phyloP scores from a whole-genome alignment of 2,888 invertebrate species.

The Apantesis nais region DNA sequence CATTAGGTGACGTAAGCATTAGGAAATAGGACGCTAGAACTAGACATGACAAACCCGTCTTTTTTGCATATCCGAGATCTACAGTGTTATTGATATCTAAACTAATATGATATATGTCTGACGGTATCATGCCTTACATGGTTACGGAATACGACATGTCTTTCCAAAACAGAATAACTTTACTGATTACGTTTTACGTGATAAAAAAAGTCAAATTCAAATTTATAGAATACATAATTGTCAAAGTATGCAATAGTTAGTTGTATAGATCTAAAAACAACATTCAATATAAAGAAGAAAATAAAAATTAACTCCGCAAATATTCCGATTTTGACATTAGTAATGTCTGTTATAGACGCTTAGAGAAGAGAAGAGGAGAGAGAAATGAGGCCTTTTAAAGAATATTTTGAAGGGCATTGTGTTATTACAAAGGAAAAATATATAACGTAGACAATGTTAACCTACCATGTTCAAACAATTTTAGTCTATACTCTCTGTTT shows the following conservation, averaged over 20 bases:
- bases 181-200: too few species aligned
- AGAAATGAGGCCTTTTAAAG: background rate
- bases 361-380: too few species aligned
- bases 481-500: too few species aligned
- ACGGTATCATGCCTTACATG: background rate
- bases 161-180: background rate
- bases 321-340: background rate
- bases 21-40: conserved; percentile 17
- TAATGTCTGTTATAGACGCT: background rate
- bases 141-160: background rate
- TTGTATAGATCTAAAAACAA: background rate
- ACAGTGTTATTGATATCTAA: background rate
- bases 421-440: background rate
- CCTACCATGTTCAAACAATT: background rate
- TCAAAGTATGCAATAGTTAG: too few species aligned
- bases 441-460: background rate
- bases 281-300: too few species aligned
- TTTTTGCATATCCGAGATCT: background rate
- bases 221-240: too few species aligned
- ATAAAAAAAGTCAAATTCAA: too few species aligned
- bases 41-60: conserved; percentile 1
- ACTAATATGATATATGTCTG: background rate
- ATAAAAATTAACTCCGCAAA: too few species aligned
- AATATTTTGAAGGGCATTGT: background rate
- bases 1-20: conserved; percentile 10